Conservation (phyloP, 2,113 vertebrate species). For the Cryptomyrus ogoouensis region DNA sequence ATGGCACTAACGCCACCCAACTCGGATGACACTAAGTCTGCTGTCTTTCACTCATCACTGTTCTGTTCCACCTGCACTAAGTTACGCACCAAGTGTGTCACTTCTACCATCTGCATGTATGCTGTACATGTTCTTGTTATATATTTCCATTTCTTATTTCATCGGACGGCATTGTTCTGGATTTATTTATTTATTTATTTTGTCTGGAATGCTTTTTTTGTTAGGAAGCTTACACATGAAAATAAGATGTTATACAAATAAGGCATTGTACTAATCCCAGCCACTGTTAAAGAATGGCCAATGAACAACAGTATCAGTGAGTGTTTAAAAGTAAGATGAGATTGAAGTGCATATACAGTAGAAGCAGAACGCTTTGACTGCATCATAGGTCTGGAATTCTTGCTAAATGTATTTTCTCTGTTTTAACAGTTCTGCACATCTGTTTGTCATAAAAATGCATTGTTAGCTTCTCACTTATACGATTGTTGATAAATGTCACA, state of each 20-base stretch:
- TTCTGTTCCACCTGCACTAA: neutral
- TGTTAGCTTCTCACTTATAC: constrained; percentile 17
- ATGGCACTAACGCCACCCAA: neutral
- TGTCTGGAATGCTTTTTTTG: neutral
- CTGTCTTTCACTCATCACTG: neutral
- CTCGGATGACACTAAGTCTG: neutral
- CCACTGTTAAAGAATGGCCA: neutral
- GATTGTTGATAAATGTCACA: constrained; percentile 15
- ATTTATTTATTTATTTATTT: neutral
- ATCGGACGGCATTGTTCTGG: neutral
- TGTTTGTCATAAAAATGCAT: constrained; percentile 21
- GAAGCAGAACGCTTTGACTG: neutral
- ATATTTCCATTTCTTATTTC: neutral
- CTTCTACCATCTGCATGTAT: neutral
- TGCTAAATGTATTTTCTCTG: constrained; percentile 18
- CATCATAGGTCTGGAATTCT: constrained; percentile 27
- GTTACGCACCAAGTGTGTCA: neutral
- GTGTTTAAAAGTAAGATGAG: constrained; percentile 1
- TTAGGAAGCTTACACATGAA: neutral
- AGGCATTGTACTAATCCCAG: neutral
- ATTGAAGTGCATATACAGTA: constrained; percentile 10
- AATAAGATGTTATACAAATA: neutral
- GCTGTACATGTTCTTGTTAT: neutral
- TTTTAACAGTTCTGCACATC: constrained; percentile 21
- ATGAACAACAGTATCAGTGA: neutral